These are phyloP conservation scores for Apeltes quadracus DNA, from an alignment of 2,113 vertebrate species.

Conservation along the genomic window DNA sequence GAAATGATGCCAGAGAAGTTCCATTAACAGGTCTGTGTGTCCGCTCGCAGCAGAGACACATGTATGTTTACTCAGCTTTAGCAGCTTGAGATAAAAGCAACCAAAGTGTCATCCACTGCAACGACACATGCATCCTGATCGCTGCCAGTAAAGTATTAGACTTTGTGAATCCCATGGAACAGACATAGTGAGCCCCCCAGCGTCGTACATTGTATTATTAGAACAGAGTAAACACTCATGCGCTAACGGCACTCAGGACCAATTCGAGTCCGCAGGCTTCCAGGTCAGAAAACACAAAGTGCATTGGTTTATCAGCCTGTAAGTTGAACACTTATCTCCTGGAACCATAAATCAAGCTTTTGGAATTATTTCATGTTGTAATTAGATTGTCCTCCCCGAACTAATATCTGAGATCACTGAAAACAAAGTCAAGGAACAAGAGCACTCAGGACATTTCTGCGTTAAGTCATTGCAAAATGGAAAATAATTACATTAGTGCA, in stretches of 20 bases:
- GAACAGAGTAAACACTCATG: constrained; percentile 16
- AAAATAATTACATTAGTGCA: too few relatives aligned
- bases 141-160: neutral
- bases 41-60: neutral
- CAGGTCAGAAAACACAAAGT: neutral
- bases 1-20: neutral
- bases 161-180: constrained; percentile 12
- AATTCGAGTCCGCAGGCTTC: neutral
- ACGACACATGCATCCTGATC: neutral
- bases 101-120: neutral
- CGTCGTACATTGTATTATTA: constrained; percentile 10
- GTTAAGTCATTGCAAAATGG: neutral
- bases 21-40: neutral
- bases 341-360: neutral
- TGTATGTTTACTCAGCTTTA: constrained; percentile 3
- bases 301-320: neutral
- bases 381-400: neutral
- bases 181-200: constrained; percentile 6
- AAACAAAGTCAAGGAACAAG: neutral
- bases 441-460: neutral
- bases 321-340: neutral
- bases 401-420: neutral
- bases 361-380: neutral
- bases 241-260: neutral
- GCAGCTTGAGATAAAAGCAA: neutral